phyloP scores from a whole-genome alignment of 2,113 vertebrate species.

The Tachuris rubrigastra region DNA sequence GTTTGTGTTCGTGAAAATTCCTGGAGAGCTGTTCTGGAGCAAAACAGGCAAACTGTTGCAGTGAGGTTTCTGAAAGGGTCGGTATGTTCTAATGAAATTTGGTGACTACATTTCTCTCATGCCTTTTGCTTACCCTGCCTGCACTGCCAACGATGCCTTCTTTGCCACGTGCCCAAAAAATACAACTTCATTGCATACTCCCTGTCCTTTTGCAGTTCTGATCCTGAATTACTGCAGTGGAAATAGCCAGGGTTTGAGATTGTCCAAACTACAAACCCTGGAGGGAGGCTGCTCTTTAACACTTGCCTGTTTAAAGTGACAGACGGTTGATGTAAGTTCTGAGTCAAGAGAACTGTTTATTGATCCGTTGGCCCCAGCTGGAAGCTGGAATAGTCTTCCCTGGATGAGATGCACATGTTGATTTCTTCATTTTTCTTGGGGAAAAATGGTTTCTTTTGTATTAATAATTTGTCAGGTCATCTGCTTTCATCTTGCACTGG shows the following conservation, averaged over 20 bases:
- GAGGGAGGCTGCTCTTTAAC: neutral
- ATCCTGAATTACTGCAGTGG: neutral
- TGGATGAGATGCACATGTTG: neutral
- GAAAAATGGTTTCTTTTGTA: neutral
- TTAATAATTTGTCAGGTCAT: slow-evolving; percentile 14
- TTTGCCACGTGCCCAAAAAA: neutral
- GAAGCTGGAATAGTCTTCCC: neutral
- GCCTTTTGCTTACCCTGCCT: neutral
- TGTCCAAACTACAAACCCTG: neutral
- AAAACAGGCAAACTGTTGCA: slow-evolving; percentile 34
- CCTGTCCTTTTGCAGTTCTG: neutral
- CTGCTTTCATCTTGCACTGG: slow-evolving; percentile 7
- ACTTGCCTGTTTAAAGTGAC: neutral
- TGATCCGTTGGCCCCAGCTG: neutral
- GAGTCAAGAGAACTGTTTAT: neutral
- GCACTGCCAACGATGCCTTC: neutral
- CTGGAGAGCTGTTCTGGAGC: slow-evolving; percentile 34
- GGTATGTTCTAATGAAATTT: neutral
- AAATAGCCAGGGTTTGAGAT: neutral
- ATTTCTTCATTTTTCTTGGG: neutral
- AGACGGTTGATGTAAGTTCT: neutral
- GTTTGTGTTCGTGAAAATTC: slow-evolving; percentile 12
- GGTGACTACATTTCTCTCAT: neutral
- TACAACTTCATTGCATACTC: neutral
- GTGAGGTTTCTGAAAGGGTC: neutral